Conservation (phyloP, 2,797 vertebrate species). For the Miichthys miiuy region DNA sequence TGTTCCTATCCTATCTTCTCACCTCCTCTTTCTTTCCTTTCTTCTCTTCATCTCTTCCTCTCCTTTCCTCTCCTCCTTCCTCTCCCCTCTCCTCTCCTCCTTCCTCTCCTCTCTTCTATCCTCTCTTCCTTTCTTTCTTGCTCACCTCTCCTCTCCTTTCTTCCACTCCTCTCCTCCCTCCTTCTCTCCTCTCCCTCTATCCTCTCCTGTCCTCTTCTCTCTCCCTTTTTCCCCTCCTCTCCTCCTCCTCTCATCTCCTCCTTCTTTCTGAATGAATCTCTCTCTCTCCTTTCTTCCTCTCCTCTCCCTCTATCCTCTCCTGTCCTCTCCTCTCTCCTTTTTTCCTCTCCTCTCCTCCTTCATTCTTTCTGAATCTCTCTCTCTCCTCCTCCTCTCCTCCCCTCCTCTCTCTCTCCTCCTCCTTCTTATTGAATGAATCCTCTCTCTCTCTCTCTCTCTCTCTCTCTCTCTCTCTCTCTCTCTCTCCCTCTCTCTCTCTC, state of each 20-base stretch:
- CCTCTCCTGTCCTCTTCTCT: not conserved
- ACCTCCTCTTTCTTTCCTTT: not conserved
- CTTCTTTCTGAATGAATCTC: slow-evolving; percentile 1
- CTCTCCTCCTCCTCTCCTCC: not conserved
- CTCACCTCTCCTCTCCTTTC: not conserved
- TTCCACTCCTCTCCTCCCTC: not conserved
- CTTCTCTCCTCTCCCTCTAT: not conserved
- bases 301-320: not conserved
- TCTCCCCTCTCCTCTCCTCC: no score
- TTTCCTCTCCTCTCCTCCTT: no score
- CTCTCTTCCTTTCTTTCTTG: no score
- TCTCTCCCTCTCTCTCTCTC: not conserved
- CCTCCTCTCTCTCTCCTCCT: no score
- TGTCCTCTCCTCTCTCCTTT: not conserved
- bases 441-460: no score
- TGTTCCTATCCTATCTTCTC: not conserved
- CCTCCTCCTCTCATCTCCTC: not conserved
- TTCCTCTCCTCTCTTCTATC: no score
- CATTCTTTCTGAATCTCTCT: slow-evolving; percentile 3
- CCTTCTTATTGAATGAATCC: no score
- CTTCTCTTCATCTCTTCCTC: not conserved
- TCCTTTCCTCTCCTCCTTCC: not conserved
- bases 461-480: rapidly evolving
- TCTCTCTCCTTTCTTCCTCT: no score
- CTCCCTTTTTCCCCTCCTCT: no score